Conservation (phyloP, 37 sponge, comb jelly and placozoan genomes). For the Cliona cf. orientalis region DNA sequence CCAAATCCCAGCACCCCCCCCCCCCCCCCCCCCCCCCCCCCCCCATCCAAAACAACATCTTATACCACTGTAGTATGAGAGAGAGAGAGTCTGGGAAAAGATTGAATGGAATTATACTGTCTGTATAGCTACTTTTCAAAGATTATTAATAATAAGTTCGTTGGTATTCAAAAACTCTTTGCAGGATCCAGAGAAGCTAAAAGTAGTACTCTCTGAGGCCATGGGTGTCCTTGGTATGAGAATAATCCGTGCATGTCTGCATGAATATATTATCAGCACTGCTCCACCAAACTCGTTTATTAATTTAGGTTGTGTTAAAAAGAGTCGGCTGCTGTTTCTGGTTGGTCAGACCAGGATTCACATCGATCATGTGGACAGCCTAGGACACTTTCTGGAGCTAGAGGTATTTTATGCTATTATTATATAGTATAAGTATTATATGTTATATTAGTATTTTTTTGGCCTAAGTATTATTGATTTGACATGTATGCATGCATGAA, state of each 20-base stretch:
- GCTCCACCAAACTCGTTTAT: neutral
- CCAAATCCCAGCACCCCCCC: too few species aligned
- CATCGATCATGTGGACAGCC: constrained; percentile 69
- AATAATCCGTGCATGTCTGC: neutral
- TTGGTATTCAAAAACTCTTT: too few species aligned
- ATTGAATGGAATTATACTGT: too few species aligned
- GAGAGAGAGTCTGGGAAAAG: too few species aligned
- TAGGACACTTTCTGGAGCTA: constrained; percentile 81
- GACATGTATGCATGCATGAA: neutral
- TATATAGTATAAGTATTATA: neutral
- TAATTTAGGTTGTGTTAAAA: constrained; percentile 59
- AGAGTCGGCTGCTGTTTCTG: constrained; percentile 61
- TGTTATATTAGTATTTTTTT: neutral
- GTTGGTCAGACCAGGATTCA: constrained; percentile 86
- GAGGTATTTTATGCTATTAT: constrained; percentile 49
- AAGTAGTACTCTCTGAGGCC: constrained; percentile 37
- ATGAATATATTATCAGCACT: neutral
- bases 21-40: too few species aligned
- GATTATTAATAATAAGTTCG: too few species aligned
- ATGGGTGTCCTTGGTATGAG: constrained; percentile 57
- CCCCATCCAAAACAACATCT: too few species aligned
- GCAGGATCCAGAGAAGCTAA: constrained; percentile 34
- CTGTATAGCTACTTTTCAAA: too few species aligned
- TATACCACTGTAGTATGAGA: too few species aligned
- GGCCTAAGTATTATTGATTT: neutral